phyloP scores from a whole-genome alignment of 1,140 invertebrate genomes.

The Camponotus floridanus region DNA sequence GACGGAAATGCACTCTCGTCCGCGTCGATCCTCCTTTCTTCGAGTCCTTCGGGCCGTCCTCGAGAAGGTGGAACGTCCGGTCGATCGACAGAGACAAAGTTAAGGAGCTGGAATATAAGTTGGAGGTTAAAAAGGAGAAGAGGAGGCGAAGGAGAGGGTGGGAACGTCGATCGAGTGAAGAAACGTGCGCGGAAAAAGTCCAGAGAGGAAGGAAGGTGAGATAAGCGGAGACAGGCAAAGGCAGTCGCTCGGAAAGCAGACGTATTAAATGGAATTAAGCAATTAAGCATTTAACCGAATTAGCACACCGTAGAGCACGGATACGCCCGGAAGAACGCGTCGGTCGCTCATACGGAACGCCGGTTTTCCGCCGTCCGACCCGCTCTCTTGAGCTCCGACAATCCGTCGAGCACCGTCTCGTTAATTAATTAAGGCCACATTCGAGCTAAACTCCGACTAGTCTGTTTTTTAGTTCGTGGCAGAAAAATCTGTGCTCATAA shows the following conservation, averaged over 20 bases:
- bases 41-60: constrained; percentile 62
- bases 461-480: neutral
- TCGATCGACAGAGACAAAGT: constrained; percentile 48
- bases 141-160: neutral
- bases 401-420: constrained; percentile 70
- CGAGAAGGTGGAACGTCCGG: constrained; percentile 64
- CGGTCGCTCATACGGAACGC: constrained; percentile 61
- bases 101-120: constrained; percentile 45
- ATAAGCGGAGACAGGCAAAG: constrained; percentile 46
- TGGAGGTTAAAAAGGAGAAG: neutral
- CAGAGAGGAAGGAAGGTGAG: constrained; percentile 19
- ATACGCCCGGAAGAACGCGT: constrained; percentile 71
- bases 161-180: constrained; percentile 36
- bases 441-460: constrained; percentile 46
- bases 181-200: constrained; percentile 42
- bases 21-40: constrained; percentile 64
- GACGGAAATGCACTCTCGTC: constrained; percentile 67
- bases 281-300: constrained; percentile 84
- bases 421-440: constrained; percentile 76
- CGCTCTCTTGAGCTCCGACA: constrained; percentile 47
- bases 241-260: constrained; percentile 71
- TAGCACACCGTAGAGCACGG: constrained; percentile 77
- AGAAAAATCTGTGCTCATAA: constrained; percentile 20
- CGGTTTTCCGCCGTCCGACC: constrained; percentile 43
- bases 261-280: constrained; percentile 83